phyloP scores from a whole-genome alignment of 2,113 vertebrate genomes.

The human (Homo sapiens) region DNA sequence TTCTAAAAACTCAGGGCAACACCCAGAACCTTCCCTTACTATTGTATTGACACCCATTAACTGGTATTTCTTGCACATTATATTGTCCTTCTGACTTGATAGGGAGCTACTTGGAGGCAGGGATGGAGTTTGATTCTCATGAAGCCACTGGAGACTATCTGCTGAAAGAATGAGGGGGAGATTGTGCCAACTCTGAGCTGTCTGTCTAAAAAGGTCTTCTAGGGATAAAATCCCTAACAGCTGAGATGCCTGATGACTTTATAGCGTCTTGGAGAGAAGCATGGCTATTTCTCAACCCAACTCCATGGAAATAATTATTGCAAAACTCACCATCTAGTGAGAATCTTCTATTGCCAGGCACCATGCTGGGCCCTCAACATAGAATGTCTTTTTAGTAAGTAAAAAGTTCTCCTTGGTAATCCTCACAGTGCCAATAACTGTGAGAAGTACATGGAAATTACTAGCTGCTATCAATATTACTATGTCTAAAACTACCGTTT shows the following conservation, averaged over 20 bases:
- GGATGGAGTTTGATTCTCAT: neutral
- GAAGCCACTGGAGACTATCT: neutral
- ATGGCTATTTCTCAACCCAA: neutral
- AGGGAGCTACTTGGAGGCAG: neutral
- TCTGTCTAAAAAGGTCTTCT: neutral
- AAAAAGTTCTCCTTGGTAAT: constrained; percentile 69
- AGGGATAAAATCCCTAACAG: neutral
- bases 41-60: neutral
- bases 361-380: neutral
- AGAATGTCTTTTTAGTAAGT: constrained; percentile 59
- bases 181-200: neutral
- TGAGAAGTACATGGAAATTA: constrained; percentile 85
- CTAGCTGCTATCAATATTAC: constrained; percentile 88
- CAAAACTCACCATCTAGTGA: constrained; percentile 10
- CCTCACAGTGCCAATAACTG: constrained; percentile 63
- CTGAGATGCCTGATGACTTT: neutral
- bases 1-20: neutral
- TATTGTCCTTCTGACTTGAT: neutral
- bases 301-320: constrained; percentile 13
- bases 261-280: neutral
- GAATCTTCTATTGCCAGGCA: neutral
- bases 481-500: constrained; percentile 87
- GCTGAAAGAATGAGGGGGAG: neutral
- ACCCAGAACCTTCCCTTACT: neutral
- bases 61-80: neutral